Percentiles rank a stretch among this genome's conserved stretches.
Conservation (phyloP, 2,113 vertebrate genomes). For the Hepsetus odoe region DNA sequence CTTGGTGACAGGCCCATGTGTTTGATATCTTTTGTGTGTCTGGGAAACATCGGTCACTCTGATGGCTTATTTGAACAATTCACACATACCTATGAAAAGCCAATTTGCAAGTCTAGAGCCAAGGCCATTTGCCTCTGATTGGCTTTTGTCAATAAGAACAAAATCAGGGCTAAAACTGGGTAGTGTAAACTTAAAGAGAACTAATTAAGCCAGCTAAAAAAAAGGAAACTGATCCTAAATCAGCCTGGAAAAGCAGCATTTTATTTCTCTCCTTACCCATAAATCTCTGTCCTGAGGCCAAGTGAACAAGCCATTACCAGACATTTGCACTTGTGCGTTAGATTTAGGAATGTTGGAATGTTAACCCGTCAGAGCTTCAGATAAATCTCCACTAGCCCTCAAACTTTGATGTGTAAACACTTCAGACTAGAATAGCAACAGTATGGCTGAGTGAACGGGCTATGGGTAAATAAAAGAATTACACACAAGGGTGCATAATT, state of each 20-base stretch:
- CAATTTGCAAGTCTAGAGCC: no score
- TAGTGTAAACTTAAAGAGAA: neutral
- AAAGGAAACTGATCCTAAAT: neutral
- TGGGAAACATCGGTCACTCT: no score
- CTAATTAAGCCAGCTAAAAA: neutral
- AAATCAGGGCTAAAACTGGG: no score
- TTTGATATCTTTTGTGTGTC: no score
- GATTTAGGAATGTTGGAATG: constrained; percentile 48
- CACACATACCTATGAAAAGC: no score
- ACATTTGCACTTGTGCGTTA: constrained; percentile 43
- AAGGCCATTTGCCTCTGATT: no score
- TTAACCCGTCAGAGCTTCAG: constrained; percentile 47
- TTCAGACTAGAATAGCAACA: constrained; percentile 3
- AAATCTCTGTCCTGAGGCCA: neutral
- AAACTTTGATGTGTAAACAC: constrained; percentile 42
- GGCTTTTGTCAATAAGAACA: no score
- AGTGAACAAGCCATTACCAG: constrained; percentile 6
- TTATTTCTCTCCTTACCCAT: neutral
- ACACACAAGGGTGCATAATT: neutral
- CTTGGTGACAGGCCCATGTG: no score
- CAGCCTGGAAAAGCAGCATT: neutral
- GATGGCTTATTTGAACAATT: no score
- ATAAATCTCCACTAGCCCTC: constrained; percentile 32
- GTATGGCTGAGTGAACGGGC: neutral
- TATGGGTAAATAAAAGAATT: neutral